Base-by-base conservation (phyloP, 2,888 invertebrate species). In the Clusia tigrina region DNA sequence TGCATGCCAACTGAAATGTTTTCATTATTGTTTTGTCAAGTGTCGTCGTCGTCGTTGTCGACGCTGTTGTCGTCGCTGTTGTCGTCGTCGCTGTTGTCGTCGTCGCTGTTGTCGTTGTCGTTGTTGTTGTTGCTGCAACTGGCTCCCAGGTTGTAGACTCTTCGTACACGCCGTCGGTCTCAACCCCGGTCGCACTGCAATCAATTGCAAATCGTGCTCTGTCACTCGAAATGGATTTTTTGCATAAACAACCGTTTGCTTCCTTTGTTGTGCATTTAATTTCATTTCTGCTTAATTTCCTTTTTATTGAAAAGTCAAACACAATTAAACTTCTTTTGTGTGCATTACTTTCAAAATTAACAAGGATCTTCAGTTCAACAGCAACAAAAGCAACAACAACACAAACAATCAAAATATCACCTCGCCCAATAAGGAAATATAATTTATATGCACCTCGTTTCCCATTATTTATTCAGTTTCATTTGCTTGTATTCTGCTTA, bases 181-280 rank as follows among this genome's bases (percentile, higher is more conserved):
- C 42, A 15, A 17, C 42, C 42, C n/a, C 42, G 9, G 9, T 17
- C 42, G 15, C n/a, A 42, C 42, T 15, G n/a, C n/a, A 42, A 42
- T 48, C 48, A 48, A 48, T 22, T 48, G 48, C 22, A 48, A 48
- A 48, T 48, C 48, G 57, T 62, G 62, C 53, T 56, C 18, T 62
- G 62, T 62, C 62, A 57, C 53, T 46, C 48, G 5, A 15, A 23
- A 62, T 62, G 62, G 52, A 25, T 53, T 62, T 52, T 53, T 38
- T 32, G 57, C 52, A 62, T 57, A 62, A 62, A 61, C 55, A 61
- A 58, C 51, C 38, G 55, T 61, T 56, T 26, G 54, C 54, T 60
- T 55, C 54, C 37, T 60, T 54, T 17, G 6, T 42, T 42, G 3
- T 48, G n/a, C n/a, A n/a, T n/a, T n/a, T n/a, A n/a, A n/a, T n/a